phyloP scores from a whole-genome alignment of 2,113 vertebrate genomes.

The Cnemophilus loriae region DNA sequence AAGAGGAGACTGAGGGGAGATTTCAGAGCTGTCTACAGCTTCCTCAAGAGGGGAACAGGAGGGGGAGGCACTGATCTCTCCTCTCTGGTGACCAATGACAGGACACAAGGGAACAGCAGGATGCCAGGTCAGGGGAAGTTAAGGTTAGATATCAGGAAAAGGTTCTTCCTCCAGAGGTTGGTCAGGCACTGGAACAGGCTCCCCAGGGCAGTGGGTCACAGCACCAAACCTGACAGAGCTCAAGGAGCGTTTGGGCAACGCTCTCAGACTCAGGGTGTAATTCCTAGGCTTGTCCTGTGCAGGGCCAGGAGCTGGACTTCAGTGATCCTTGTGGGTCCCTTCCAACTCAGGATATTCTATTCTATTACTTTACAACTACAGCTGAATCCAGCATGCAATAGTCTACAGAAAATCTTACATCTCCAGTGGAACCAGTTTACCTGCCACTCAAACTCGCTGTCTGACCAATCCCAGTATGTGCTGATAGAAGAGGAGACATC shows the following conservation, averaged over 20 bases:
- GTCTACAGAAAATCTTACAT: neutral
- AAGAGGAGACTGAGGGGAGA: neutral
- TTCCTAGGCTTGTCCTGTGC: neutral
- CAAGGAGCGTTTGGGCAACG: fast-evolving
- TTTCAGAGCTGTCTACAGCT: neutral
- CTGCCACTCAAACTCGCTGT: constrained; percentile 99
- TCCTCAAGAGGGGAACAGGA: neutral
- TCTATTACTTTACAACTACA: neutral
- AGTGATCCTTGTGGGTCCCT: neutral
- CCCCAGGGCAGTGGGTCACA: neutral
- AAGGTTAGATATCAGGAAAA: neutral
- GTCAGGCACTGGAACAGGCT: neutral
- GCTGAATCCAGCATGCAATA: neutral
- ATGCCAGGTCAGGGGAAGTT: neutral
- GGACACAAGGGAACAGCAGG: neutral
- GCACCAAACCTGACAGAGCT: neutral
- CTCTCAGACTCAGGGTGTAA: neutral
- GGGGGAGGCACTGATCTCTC: neutral
- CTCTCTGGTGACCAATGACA: neutral
- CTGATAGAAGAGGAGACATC: constrained; percentile 99
- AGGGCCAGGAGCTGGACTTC: neutral
- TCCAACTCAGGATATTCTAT: neutral
- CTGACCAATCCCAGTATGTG: constrained; percentile 99
- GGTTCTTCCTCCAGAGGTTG: neutral
- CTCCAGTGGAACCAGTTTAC: constrained; percentile 65